Percentiles rank a stretch among this genome's conserved stretches.
These are phyloP conservation scores for Andrena camellia DNA, from an alignment of 2,888 invertebrate genomes.

Conservation along the genomic window DNA sequence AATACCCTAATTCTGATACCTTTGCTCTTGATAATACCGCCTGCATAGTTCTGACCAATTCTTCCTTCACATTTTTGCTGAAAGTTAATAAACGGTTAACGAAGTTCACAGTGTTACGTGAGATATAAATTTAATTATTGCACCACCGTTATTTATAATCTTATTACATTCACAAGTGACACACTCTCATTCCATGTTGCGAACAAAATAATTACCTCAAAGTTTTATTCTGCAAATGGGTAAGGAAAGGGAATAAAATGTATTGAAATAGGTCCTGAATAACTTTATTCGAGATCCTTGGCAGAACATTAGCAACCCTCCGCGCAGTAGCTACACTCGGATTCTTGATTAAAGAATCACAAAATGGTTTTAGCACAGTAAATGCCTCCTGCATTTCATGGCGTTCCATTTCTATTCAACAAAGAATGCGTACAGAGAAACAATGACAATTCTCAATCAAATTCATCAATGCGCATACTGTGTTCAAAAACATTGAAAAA, in stretches of 20 bases:
- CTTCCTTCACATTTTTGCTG: constrained; percentile 86
- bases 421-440: neutral
- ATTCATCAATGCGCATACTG: neutral
- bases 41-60: constrained; percentile 86
- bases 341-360: constrained; percentile 86
- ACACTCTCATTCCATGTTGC: neutral
- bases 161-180: neutral
- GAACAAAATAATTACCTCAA: constrained; percentile 32
- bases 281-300: constrained; percentile 83
- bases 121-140: neutral
- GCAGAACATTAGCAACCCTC: constrained; percentile 81
- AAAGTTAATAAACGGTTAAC: constrained; percentile 54
- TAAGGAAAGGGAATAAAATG: constrained; percentile 86
- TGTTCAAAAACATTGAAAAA: neutral
- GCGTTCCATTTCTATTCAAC: constrained; percentile 67
- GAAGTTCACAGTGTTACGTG: constrained; percentile 1
- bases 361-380: constrained; percentile 86
- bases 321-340: constrained; percentile 85
- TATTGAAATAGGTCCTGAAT: constrained; percentile 87
- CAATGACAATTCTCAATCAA: neutral
- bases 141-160: neutral
- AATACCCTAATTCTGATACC: constrained; percentile 86
- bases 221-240: constrained; percentile 78
- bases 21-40: constrained; percentile 86
- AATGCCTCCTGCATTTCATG: constrained; percentile 71